Evolutionary conservation across 1,140 invertebrate genomes (phyloP), one percentile per base, ranked within the genome.

Genomic region (Hermatobates lingyangjiaoensis): DNA sequence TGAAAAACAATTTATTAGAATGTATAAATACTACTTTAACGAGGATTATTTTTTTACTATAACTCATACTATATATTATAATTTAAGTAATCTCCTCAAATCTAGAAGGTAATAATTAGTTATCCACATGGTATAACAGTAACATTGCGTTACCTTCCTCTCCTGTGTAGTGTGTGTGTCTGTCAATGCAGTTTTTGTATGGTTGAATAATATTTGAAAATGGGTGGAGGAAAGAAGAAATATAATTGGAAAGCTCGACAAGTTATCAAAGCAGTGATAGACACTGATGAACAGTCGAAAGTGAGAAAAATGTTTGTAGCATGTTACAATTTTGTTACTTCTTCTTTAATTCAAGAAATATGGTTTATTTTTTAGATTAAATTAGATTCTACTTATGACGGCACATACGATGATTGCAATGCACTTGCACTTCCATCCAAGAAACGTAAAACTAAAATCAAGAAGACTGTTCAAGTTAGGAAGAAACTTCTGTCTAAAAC

Each of bases 401-500:
- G 74, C 2, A 50, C 68, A 21, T 80, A 79, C 61, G 86, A 88
- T 64, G 69, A 74, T 15, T 80, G 76, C 52, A 93, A 94, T 70
- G 67, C 78, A 12, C 64, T 93, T 46, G 81, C 83, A 27, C 63
- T 94, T 38, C 87, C 87, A 1, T 81, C 79, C 14, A 73, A 81
- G 58, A 93, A 93, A 62, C 72, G 83, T 45, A 75, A 80, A 59
- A 87, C 82, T 10, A 83, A 79, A 66, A 69, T 75, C 34, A 71
- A 74, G 54, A 68, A 71, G 55, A 68, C 70, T 51, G 72, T 69
- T 56, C 66, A 62, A 38, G 67, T 65, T 54, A 68, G 71, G 28
- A 75, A 72, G 4, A 77, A 73, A 61, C 74, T 87, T 38, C 66
- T 94, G 3, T 84, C 83, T 0, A 92, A 89, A 57, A 91, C 87